Evolutionary conservation across 2,113 vertebrate species (phyloP), one percentile per base, ranked within the genome.

Genomic region (Erpornis zantholeuca): DNA sequence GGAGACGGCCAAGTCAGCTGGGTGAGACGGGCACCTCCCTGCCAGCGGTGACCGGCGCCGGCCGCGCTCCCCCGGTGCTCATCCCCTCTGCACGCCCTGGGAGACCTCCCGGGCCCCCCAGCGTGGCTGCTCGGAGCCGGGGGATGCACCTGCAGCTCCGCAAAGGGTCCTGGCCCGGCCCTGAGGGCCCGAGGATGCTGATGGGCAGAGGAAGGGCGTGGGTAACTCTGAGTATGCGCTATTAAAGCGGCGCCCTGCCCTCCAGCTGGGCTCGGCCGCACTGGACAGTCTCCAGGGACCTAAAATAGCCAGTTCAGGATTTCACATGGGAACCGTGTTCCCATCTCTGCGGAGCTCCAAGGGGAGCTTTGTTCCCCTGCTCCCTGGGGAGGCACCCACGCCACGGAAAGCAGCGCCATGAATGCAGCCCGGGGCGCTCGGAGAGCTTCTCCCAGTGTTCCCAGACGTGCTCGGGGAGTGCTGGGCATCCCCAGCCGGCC

Each of bases 1-100:
- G 95, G 83, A 94, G 80, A 9, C 3, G 0, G 92, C 96, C 96
- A 96, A 96, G 91, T 95, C 91, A 92, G 83, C 92, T 88, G 96
- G 95, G 92, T 92, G 91, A 96, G 70, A 94, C 5, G 5, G 92
- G 92, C 85, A 90, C 85, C 72, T 80, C 91, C 93, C 86, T 61
- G 68, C 71, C 88, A 61, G 42, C 0, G 0, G 60, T 70, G 83
- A 82, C 89, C 18, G 1, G 80, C 7, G 7, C 76, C 4, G 1
- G 59, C 8, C 0, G 1, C 2, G 10, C 31, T 82, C 5, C 31
- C 59, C 45, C 4, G 0, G 6, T 18, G 2, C 69, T 69, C 81
- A 45, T 73, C 47, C 75, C 66, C 47, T 71, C 54, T 50, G 35
- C 11, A 1, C 0, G 0, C 44, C 45, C 57, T 2, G 1, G 19